Evolutionary conservation across 2,888 invertebrate species (phyloP), one percentile per base, ranked within the genome.

Genomic region (Doris montereyensis): DNA sequence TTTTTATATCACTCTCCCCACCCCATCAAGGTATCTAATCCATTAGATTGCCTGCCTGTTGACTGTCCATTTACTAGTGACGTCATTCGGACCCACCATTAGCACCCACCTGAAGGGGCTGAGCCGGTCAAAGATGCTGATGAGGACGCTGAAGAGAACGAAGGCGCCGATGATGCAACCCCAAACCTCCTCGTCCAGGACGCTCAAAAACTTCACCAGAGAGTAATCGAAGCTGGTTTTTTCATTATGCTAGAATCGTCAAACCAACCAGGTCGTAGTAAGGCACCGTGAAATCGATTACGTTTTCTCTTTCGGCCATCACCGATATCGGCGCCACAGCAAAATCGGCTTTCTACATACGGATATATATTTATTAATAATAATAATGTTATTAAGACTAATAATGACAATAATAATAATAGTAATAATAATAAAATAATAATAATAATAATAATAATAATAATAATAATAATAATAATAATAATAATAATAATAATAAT

Each of bases 251-350:
- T 90, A 99, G 93, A 84, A 99, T 98, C 0, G 97, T 97, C 76
- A 98, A 96, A 0, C 99, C 99, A 0, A 99, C 98, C 84, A 98
- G 93, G 92, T 99, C 99, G 91, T 99, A 99, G 91, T 97, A 99
- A 0, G 99, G 98, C 0, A 99, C 97, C 0, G 99, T 99, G 90
- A 98, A 99, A 92, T 99, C 99, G 0, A 99, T 97, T 0, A 98
- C 97, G 88, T 96, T 88, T 80, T 90, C 90, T 57, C 99, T 93
- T 88, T 98, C 98, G 0, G 98, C 98, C 97, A 98, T 98, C 0
- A 99, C 98, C 0, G 97, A 97, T 89, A 99, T 93, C 0, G 98
- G 96, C 0, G 97, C 97, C 8, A 99, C 91, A 0, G 96, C 98
- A 84, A 99, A 97, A 89, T 99, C 98, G 0, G 98, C 98, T 86